These are phyloP conservation scores for Drosophila busckii DNA, from an alignment of 1,140 invertebrate genomes.

Conservation along the genomic window DNA sequence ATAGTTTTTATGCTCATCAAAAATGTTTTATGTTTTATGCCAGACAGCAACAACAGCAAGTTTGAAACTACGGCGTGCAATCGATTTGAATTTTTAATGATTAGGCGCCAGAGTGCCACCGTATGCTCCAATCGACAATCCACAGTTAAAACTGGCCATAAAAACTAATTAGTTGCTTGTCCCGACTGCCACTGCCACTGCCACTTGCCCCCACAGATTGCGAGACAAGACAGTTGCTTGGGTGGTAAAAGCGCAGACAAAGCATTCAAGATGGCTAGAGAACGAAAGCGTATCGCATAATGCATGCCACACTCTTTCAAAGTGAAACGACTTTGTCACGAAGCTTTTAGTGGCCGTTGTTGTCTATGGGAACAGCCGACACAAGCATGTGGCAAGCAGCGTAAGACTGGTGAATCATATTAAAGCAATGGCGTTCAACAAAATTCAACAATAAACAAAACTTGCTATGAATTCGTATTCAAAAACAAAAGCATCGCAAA, in stretches of 20 bases:
- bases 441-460: no score
- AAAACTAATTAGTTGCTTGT: conserved; percentile 73
- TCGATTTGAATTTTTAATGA: conserved; percentile 78
- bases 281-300: conserved; percentile 56
- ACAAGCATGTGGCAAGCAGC: conserved; percentile 16
- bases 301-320: conserved; percentile 28
- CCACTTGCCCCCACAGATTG: conserved; percentile 34
- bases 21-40: conserved; percentile 67
- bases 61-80: conserved; percentile 35
- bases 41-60: conserved; percentile 16
- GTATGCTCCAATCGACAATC: conserved; percentile 15
- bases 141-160: conserved; percentile 46
- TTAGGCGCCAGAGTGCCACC: conserved; percentile 74
- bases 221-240: conserved; percentile 29
- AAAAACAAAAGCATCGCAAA: no score
- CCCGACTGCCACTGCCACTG: conserved; percentile 15
- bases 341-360: conserved; percentile 53
- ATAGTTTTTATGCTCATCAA: conserved; percentile 71
- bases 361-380: conserved; percentile 22
- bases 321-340: conserved; percentile 72
- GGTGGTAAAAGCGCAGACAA: conserved; percentile 63
- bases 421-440: no score
- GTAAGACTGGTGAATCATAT: conserved; percentile 36
- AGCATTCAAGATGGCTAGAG: conserved; percentile 60
- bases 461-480: no score